Base-by-base conservation (phyloP, 2,113 vertebrate species). In the Laterallus jamaicensis region DNA sequence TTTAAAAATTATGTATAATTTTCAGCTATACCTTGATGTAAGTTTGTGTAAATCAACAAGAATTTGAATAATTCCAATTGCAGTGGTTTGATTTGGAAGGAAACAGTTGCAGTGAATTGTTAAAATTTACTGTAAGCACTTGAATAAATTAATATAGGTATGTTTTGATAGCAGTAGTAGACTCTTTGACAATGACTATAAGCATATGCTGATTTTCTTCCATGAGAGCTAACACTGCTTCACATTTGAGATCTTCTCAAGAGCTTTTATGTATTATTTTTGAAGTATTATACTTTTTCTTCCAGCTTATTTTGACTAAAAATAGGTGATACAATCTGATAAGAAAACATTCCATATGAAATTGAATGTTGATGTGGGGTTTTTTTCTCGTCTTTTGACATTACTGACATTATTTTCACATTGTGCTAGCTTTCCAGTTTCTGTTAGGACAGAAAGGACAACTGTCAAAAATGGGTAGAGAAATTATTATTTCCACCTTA, bases 121-220 rank as follows among this genome's bases (percentile, higher is more conserved):
- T 84, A 79, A 92, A 77, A 84, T 88, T 82, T 92, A 92, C 37
- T 92, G n/a, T 83, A 90, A 93, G 18, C 32, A 70, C 35, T 96
- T 81, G 67, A 79, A 95, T 94, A 94, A 94, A 91, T 94, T 92
- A 93, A 86, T 92, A 82, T 62, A 82, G 37, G 88, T 93, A 78
- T 83, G 42, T 75, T 95, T 94, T 88, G 52, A 86, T 73, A 93
- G 60, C n/a, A 75, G 58, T 26, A 58, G 75, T 66, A 68, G 68
- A 85, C 76, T 83, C 18, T 89, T 94, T 88, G 73, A 63, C 52
- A 81, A 31, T 24, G 20, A 87, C n/a, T 84, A 25, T 70, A 75
- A 88, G 28, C 8, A 79, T 62, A 88, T 58, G 62, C 22, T 88
- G 71, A 79, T 94, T 82, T 94, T 22, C 28, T 93, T 88, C 66